These are phyloP conservation scores for Catamblyrhynchus diadema DNA, from an alignment of 2,797 vertebrate genomes.

Conservation along the genomic window DNA sequence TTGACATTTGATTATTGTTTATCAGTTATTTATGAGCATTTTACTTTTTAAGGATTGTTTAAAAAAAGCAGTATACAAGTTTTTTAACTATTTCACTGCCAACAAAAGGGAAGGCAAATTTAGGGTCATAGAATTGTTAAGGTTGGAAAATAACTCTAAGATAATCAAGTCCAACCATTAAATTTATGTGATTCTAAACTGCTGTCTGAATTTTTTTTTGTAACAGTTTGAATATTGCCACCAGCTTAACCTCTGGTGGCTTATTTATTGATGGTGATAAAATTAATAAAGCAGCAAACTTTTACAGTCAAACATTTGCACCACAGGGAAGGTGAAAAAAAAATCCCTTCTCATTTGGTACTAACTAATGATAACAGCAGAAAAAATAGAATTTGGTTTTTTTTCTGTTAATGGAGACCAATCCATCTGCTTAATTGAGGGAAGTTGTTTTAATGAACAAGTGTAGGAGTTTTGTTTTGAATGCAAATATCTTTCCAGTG, in stretches of 20 bases:
- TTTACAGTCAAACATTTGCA: background rate
- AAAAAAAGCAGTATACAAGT: background rate
- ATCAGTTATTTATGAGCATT: background rate
- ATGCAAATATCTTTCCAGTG: background rate
- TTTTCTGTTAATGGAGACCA: background rate
- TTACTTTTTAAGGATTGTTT: background rate
- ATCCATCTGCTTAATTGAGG: background rate
- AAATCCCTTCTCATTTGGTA: background rate
- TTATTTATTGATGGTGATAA: background rate
- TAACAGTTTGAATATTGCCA: background rate
- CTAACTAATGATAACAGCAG: background rate
- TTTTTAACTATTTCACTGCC: background rate
- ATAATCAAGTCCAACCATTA: background rate
- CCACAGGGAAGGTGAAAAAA: background rate
- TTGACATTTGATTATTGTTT: background rate
- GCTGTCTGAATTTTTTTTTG: background rate
- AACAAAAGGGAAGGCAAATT: background rate
- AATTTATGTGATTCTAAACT: background rate
- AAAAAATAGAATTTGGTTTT: background rate
- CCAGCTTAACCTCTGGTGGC: background rate
- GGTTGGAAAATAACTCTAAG: background rate
- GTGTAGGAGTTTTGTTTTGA: background rate
- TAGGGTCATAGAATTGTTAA: background rate
- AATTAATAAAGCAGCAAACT: background rate
- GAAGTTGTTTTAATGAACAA: background rate